phyloP scores from a whole-genome alignment of 2,113 vertebrate species.

The Otolemur garnettii region DNA sequence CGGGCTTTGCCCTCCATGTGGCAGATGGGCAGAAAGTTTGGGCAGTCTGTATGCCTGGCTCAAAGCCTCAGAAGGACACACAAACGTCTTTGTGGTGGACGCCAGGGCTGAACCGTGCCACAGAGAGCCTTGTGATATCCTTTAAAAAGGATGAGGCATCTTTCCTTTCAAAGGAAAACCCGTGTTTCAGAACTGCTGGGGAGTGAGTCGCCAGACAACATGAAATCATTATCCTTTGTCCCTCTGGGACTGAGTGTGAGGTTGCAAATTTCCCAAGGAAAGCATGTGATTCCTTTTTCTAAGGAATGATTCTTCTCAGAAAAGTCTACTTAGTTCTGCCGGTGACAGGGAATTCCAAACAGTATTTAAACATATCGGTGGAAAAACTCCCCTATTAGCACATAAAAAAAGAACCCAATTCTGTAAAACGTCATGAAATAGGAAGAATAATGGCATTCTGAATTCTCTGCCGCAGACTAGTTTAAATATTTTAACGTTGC shows the following conservation, averaged over 20 bases:
- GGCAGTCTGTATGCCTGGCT: background rate
- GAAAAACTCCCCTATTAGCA: background rate
- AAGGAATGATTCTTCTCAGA: conserved; percentile 38
- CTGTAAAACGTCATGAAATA: background rate
- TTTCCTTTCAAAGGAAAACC: conserved; percentile 77
- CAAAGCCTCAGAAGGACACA: conserved; percentile 28
- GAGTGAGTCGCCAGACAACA: conserved; percentile 56
- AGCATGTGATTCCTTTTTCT: conserved; percentile 63
- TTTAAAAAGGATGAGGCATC: conserved; percentile 64
- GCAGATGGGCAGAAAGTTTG: conserved; percentile 69
- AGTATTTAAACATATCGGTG: background rate
- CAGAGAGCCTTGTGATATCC: background rate
- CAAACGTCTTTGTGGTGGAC: conserved; percentile 69
- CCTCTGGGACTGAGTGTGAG: conserved; percentile 55
- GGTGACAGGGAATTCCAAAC: background rate
- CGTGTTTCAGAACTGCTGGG: conserved; percentile 62
- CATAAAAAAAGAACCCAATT: background rate
- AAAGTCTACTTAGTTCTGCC: background rate
- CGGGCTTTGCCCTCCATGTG: background rate
- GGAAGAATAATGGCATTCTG: background rate
- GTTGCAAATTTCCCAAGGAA: conserved; percentile 57
- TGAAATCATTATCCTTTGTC: conserved; percentile 56
- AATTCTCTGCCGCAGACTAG: background rate
- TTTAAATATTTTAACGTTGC: background rate
- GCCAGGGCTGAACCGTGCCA: conserved; percentile 12